These are phyloP conservation scores for Siderastrea radians DNA, from an alignment of 92 coral and sea anemone species.

Conservation along the genomic window DNA sequence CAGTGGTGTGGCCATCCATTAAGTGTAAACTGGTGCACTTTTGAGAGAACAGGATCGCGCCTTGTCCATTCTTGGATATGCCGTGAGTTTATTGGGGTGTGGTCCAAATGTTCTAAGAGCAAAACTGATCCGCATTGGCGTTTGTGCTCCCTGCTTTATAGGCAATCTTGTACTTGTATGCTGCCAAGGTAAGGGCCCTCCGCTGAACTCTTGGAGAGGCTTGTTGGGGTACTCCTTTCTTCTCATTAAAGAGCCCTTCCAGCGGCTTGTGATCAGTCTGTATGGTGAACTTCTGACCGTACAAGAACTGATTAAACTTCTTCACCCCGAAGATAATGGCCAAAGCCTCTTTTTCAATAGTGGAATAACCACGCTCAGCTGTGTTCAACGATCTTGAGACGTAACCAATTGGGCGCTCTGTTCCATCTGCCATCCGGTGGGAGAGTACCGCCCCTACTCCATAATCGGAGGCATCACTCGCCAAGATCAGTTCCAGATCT, in stretches of 20 bases:
- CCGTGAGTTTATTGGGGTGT: constrained; percentile 14
- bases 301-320: constrained; percentile 57
- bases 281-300: constrained; percentile 50
- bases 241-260: constrained; percentile 5
- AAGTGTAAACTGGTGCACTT: constrained; percentile 37
- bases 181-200: constrained; percentile 62
- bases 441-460: constrained; percentile 59
- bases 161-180: constrained; percentile 36
- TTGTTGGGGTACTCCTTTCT: constrained; percentile 26
- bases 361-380: constrained; percentile 44
- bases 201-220: constrained; percentile 38
- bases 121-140: constrained; percentile 56
- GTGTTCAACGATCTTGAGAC: constrained; percentile 56
- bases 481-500: constrained; percentile 38
- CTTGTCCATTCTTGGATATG: constrained; percentile 35
- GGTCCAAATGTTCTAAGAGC: constrained; percentile 38
- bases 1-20: constrained; percentile 60
- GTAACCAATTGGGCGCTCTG: constrained; percentile 58
- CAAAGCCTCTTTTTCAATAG: constrained; percentile 46
- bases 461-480: constrained; percentile 54
- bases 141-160: constrained; percentile 31
- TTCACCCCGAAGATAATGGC: constrained; percentile 49
- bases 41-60: constrained; percentile 53
- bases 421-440: constrained; percentile 49
- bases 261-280: constrained; percentile 57